A percentile compares a stretch with the other conserved stretches of the same genome.
Evolutionary conservation across 2,888 invertebrate genomes (phyloP).

Genomic region (Dasysyrphus albostriatus): DNA sequence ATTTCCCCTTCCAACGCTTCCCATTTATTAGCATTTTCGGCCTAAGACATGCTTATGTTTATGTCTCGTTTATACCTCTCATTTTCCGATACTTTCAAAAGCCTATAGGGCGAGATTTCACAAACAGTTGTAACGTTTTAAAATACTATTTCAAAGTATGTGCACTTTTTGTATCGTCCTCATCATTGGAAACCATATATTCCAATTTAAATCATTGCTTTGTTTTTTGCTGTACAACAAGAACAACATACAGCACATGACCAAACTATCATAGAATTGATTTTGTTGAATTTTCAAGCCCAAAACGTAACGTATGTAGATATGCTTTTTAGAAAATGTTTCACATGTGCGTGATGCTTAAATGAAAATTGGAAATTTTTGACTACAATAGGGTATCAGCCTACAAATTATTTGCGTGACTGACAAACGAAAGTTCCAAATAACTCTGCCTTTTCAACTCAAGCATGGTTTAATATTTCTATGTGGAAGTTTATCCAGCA

Average conservation of each 20-base stretch:
- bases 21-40: too few relatives aligned
- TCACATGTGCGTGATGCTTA: neutral
- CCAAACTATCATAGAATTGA: neutral
- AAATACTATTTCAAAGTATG: too few relatives aligned
- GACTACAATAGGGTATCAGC: neutral
- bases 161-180: too few relatives aligned
- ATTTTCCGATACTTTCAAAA: too few relatives aligned
- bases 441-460: neutral
- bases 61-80: too few relatives aligned
- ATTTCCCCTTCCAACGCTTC: too few relatives aligned
- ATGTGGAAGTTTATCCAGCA: neutral
- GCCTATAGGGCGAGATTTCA: too few relatives aligned
- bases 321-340: neutral
- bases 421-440: neutral
- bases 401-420: neutral
- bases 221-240: neutral
- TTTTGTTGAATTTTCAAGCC: neutral
- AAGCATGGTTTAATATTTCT: neutral
- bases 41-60: too few relatives aligned
- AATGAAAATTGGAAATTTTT: neutral
- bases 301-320: too few relatives aligned
- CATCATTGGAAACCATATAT: too few relatives aligned
- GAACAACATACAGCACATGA: neutral
- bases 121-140: too few relatives aligned
- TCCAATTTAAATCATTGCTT: neutral